Conservation (phyloP, 2,797 vertebrate species). For the Sphenopsis melanotis region DNA sequence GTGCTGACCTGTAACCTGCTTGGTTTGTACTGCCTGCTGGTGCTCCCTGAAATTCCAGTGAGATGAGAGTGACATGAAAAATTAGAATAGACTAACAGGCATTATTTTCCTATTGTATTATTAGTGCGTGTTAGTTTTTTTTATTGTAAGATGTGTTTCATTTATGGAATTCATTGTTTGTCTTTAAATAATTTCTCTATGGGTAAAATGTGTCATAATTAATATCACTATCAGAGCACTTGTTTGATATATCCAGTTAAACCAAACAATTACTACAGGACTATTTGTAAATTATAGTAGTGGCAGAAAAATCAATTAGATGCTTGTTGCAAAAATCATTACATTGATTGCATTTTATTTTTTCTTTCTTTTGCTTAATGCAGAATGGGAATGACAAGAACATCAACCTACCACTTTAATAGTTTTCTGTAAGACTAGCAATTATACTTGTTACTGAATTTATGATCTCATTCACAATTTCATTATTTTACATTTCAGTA, state of each 20-base stretch:
- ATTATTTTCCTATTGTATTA: background rate
- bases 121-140: background rate
- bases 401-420: background rate
- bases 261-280: background rate
- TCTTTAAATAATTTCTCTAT: background rate
- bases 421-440: background rate
- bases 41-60: background rate
- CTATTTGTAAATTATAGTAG: slow-evolving; percentile 6
- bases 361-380: background rate
- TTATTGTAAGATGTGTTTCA: background rate
- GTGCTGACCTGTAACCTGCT: background rate
- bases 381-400: background rate
- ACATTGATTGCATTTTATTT: background rate
- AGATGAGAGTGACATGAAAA: background rate
- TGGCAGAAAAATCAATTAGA: slow-evolving; percentile 23
- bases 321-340: slow-evolving; percentile 11
- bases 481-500: background rate
- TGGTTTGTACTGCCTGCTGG: background rate
- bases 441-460: background rate
- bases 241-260: background rate
- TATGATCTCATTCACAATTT: background rate
- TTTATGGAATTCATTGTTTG: background rate
- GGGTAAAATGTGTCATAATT: background rate
- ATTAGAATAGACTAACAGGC: background rate
- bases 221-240: background rate